Evolutionary conservation across 2,888 invertebrate genomes (phyloP).

Genomic region (Pardosa pseudoannulata): DNA sequence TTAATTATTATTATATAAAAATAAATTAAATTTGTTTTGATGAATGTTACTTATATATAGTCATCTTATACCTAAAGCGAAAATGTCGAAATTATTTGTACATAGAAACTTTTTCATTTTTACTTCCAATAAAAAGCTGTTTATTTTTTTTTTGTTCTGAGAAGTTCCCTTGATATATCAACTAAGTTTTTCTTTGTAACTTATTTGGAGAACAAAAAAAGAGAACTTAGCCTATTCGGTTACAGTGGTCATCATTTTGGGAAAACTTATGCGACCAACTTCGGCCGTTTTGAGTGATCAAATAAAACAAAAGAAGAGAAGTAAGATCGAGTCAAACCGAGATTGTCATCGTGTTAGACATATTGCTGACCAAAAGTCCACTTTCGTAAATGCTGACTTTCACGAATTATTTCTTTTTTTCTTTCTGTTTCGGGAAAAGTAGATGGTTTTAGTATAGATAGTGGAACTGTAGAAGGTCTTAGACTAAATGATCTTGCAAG

Average conservation of each 20-base stretch:
- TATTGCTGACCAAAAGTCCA: slow-evolving; percentile 70
- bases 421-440: slow-evolving; percentile 9
- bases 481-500: slow-evolving; percentile 50
- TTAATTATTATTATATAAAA: too few species aligned
- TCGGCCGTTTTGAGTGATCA: slow-evolving; percentile 51
- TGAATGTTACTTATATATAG: too few species aligned
- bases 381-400: slow-evolving; percentile 68
- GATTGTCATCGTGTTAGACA: slow-evolving; percentile 67
- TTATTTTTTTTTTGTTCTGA: too few species aligned
- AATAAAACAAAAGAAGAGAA: slow-evolving; percentile 30
- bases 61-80: too few species aligned
- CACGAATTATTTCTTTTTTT: slow-evolving; percentile 51
- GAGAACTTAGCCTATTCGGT: slow-evolving; percentile 32
- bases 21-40: too few species aligned
- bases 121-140: too few species aligned
- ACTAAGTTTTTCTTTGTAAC: slow-evolving; percentile 26
- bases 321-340: slow-evolving; percentile 28
- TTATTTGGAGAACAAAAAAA: slow-evolving; percentile 29
- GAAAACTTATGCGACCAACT: slow-evolving; percentile 60
- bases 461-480: slow-evolving; percentile 21
- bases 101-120: too few species aligned
- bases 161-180: neutral
- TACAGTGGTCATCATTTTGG: slow-evolving; percentile 67
- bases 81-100: too few species aligned
- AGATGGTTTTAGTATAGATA: slow-evolving; percentile 40